Conservation (phyloP, 2,888 invertebrate genomes). For the Odontothrips loti region DNA sequence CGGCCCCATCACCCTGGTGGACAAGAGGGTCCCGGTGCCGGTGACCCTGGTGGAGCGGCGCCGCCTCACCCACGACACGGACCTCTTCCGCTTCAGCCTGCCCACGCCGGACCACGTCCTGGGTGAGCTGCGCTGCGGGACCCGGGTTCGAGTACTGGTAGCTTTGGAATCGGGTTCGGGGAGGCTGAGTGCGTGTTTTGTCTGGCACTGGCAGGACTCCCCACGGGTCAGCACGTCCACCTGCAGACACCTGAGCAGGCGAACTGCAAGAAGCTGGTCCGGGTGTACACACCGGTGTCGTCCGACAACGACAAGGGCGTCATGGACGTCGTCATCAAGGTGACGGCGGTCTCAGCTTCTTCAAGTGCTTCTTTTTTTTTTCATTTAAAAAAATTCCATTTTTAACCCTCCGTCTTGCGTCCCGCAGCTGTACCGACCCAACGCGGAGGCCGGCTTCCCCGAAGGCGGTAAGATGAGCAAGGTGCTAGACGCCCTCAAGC, state of each 20-base stretch:
- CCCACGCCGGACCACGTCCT: slow-evolving; percentile 55
- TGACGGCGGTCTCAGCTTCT: slow-evolving; percentile 44
- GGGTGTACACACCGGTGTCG: slow-evolving; percentile 94
- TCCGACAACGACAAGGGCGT: slow-evolving; percentile 89
- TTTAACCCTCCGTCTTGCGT: background rate
- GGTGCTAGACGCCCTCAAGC: slow-evolving; percentile 76
- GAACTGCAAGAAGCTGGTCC: slow-evolving; percentile 79
- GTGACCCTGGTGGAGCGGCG: slow-evolving; percentile 51
- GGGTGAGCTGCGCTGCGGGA: slow-evolving; percentile 43
- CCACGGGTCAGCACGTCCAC: slow-evolving; percentile 90
- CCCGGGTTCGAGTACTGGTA: too few species aligned
- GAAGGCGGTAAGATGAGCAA: slow-evolving; percentile 97
- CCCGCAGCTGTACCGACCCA: slow-evolving; percentile 36
- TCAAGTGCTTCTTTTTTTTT: background rate
- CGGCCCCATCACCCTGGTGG: slow-evolving; percentile 47
- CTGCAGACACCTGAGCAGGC: slow-evolving; percentile 82
- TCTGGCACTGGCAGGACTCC: slow-evolving; percentile 52
- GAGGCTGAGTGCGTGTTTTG: background rate
- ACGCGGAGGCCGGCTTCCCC: slow-evolving; percentile 95
- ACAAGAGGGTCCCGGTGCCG: slow-evolving; percentile 50
- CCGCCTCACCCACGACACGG: slow-evolving; percentile 55
- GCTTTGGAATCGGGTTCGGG: slow-evolving; percentile 33
- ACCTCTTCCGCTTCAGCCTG: slow-evolving; percentile 55
- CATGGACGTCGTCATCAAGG: slow-evolving; percentile 86
- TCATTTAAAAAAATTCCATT: too few species aligned